Conservation (phyloP, 2,113 vertebrate genomes). For the Egretta garzetta region DNA sequence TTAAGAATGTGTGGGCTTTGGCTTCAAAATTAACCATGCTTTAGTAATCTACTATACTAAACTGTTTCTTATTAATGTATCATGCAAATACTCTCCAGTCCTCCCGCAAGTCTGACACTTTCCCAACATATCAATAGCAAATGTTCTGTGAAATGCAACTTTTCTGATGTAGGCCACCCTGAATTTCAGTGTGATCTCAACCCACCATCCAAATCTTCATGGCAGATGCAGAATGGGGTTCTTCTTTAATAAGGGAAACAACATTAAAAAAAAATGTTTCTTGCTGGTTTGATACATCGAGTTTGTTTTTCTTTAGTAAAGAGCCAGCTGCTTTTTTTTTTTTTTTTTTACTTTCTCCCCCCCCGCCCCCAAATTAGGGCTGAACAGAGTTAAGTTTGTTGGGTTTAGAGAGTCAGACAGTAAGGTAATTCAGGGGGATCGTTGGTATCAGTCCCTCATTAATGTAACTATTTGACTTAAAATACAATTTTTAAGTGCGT, state of each 20-base stretch:
- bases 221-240: conserved; percentile 33
- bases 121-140: conserved; percentile 79
- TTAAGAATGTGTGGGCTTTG: conserved; percentile 78
- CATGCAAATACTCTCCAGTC: conserved; percentile 70
- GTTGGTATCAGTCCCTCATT: background rate
- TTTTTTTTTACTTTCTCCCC: too few relatives aligned
- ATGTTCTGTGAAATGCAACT: conserved; percentile 73
- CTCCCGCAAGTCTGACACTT: conserved; percentile 74
- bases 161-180: conserved; percentile 75
- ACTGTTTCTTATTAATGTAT: conserved; percentile 85
- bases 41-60: conserved; percentile 74
- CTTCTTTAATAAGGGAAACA: conserved; percentile 14
- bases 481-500: background rate
- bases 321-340: background rate
- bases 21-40: conserved; percentile 75
- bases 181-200: conserved; percentile 65
- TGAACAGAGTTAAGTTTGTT: background rate
- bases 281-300: background rate
- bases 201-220: conserved; percentile 53
- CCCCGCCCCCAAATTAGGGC: background rate
- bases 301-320: background rate
- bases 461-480: background rate
- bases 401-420: background rate
- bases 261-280: background rate
- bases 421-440: background rate